Evolutionary conservation across 92 coral and sea anemone genomes (phyloP).

Genomic region (Paramuricea clavata): DNA sequence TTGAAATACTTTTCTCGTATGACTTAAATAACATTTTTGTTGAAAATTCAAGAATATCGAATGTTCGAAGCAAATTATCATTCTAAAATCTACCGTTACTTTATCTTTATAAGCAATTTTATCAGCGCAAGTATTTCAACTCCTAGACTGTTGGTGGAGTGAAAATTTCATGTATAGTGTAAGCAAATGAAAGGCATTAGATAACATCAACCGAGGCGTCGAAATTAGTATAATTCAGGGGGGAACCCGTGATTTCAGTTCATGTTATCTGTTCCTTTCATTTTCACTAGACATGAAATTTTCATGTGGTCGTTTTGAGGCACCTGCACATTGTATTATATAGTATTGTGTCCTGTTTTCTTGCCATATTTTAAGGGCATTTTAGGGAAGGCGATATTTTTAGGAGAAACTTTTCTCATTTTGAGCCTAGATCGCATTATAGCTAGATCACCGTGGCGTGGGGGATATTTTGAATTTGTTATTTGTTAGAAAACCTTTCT

Average conservation of each 20-base stretch:
- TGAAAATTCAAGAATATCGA: no score
- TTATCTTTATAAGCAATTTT: no score
- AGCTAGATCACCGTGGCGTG: conserved; percentile 37
- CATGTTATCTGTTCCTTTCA: not conserved
- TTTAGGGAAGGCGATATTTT: not conserved
- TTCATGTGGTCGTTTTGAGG: not conserved
- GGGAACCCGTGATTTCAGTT: not conserved
- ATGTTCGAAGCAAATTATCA: no score
- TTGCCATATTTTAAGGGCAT: not conserved
- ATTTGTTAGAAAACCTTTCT: not conserved
- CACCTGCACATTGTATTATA: conserved; percentile 9
- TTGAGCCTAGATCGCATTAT: not conserved
- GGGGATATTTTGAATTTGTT: conserved; percentile 22
- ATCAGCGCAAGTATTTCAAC: not conserved
- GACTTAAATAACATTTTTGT: not conserved
- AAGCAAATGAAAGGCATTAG: not conserved
- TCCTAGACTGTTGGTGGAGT: not conserved
- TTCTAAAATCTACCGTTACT: not conserved
- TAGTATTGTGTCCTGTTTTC: not conserved
- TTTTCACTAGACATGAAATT: not conserved
- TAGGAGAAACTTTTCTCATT: conserved; percentile 23
- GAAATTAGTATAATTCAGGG: not conserved
- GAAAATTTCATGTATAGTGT: not conserved
- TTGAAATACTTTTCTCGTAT: not conserved
- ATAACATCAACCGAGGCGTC: not conserved